These are phyloP conservation scores for Tamandua tetradactyla DNA, from an alignment of 2,797 vertebrate genomes.

Conservation along the genomic window DNA sequence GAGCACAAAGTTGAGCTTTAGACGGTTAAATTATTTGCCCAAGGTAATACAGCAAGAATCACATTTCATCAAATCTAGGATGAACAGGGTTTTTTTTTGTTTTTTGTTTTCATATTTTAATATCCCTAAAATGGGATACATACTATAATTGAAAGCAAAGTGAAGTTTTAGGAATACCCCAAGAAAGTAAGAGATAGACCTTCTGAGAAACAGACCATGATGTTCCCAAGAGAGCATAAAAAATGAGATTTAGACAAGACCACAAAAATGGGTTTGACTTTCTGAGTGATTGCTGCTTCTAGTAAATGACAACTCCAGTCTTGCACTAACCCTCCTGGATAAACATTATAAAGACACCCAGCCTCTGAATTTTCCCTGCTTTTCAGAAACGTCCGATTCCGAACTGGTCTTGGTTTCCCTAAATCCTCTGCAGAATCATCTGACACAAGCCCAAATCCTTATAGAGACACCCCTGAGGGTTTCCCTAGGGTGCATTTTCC, in stretches of 20 bases:
- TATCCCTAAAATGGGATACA: background rate
- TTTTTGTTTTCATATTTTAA: background rate
- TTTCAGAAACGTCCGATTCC: background rate
- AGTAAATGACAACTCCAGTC: background rate
- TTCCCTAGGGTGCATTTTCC: too few relatives aligned
- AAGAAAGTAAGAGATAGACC: background rate
- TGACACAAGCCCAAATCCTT: background rate
- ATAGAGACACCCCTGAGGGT: background rate
- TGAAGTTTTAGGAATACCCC: background rate
- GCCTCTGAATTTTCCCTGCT: too few relatives aligned
- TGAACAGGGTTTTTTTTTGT: background rate
- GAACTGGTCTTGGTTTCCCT: background rate
- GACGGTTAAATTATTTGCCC: background rate
- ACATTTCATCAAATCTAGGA: background rate
- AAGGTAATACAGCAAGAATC: background rate
- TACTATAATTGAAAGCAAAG: background rate
- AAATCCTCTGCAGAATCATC: background rate
- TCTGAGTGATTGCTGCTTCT: background rate
- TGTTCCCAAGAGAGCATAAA: background rate
- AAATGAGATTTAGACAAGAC: background rate
- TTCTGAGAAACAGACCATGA: background rate
- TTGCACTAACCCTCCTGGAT: background rate
- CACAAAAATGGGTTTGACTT: background rate
- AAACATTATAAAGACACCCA: background rate
- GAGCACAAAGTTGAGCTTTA: background rate